Percentiles rank a stretch among this genome's conserved stretches.
phyloP scores from a whole-genome alignment of 2,888 invertebrate species.

The Lycia hirtaria region DNA sequence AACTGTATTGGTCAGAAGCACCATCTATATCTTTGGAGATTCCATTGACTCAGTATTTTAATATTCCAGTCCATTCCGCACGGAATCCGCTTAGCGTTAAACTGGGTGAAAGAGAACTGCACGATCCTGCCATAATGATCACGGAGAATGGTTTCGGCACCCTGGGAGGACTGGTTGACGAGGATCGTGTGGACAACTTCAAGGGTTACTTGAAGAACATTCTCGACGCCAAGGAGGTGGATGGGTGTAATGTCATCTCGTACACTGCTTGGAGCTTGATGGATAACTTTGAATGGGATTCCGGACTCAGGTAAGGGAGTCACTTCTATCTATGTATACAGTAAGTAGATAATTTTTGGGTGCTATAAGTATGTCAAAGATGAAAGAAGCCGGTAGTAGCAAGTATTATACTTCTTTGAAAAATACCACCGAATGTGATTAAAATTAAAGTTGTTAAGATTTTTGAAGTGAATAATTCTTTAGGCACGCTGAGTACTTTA shows the following conservation, averaged over 20 bases:
- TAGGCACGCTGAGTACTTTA: no score
- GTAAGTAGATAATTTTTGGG: neutral
- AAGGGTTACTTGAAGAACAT: conserved; percentile 59
- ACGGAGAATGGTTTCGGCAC: conserved; percentile 87
- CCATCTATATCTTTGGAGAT: neutral
- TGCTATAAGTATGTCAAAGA: no score
- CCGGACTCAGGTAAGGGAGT: conserved; percentile 50
- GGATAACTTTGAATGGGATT: conserved; percentile 74
- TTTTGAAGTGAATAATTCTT: no score
- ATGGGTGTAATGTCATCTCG: conserved; percentile 58
- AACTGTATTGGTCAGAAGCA: neutral
- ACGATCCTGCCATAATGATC: conserved; percentile 82
- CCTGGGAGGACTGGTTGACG: conserved; percentile 55
- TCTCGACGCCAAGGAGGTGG: conserved; percentile 60
- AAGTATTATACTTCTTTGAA: no score
- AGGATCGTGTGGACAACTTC: conserved; percentile 70
- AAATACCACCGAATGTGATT: no score
- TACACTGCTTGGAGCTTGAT: conserved; percentile 75
- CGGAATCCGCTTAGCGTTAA: conserved; percentile 80
- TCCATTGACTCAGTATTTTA: conserved; percentile 7
- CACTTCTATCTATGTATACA: neutral
- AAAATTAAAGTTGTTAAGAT: no score
- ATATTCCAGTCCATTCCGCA: conserved; percentile 65
- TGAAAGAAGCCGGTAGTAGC: no score
- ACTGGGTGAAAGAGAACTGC: conserved; percentile 84